Base-by-base conservation (phyloP, 2,888 invertebrate species). In the Malthinus seriepunctatus region DNA sequence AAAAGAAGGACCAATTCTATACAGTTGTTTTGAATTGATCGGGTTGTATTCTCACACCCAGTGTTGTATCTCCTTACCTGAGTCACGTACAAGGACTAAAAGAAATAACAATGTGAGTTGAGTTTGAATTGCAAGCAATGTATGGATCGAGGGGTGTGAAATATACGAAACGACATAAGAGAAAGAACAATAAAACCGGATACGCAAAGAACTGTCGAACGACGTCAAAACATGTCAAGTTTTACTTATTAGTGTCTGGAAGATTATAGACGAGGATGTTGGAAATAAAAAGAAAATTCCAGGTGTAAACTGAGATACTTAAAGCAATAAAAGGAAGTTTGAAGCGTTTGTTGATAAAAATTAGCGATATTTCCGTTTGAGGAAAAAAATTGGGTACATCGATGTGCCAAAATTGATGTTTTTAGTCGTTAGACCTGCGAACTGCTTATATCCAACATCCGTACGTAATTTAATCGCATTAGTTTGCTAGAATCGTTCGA, bases 301-400 rank as follows among this genome's bases (percentile, higher is more conserved):
- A 65, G 65, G 63, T 68, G 68, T 56, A 66, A 66, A 54, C 37
- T 48, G 57, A 65, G 56, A 60, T 60, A 49, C 45, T 14, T 37
- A 23, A 52, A 38, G 44, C 34, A 32, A 15, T 53, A 49, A 61
- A 48, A 52, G 50, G 63, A 64, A 71, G 71, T 66, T 66, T 63
- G 72, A 73, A 61, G 67, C 71, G 23, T 66, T 62, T 69, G 69
- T 68, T 70, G 67, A 69, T 67, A 63, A 60, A 70, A 71, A 71
- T 71, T 70, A 68, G 69, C 60, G 60, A 66, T 67, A 71, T 72
- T 72, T 71, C 71, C 68, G 63, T 65, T 51, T n/a, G n/a, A n/a
- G 60, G 46, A 51, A 38, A 14, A 34, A 23, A 23, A 23, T 23
- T 23, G 2, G 44, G 53, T 48, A 38, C 39, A 42, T 57, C 44